Base-by-base conservation (phyloP, 2,797 vertebrate species). In the Acanthornis magna region DNA sequence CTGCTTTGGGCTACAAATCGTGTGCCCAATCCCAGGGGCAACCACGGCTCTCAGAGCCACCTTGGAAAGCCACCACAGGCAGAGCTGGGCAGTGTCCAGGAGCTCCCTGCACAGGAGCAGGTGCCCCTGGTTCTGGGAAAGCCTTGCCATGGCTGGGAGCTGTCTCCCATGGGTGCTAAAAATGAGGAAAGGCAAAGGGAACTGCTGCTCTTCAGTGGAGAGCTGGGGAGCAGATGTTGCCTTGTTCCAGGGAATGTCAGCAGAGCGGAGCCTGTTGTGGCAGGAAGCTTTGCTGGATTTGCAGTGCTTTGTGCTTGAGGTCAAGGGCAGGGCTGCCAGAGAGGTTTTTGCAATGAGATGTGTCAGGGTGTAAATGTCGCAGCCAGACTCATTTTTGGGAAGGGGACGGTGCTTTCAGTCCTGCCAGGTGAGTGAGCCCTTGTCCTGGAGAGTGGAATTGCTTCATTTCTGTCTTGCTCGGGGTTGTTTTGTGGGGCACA, bases 171-270 rank as follows among this genome's bases (percentile, higher is more conserved):
- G 50, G 20, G 2, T 18, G 34, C 40, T 36, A 4, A 19, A 34
- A 23, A 7, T 11, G 2, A 4, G 18, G 23, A 7, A 43, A n/a
- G 12, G 11, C 20, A 62, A 47, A 76, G 53, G 36, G 18, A 62
- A 3, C 19, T 1, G 0, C 6, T 4, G 2, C 15, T 42, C 10
- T 17, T 6, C 4, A 6, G 38, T 38, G 9, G 9, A 29, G 38
- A 38, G 3, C 22, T 57, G 40, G 23, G 32, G 10, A 53, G 14
- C 1, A 3, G 34, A 13, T 20, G 80, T 11, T 34, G 10, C 32
- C 19, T 19, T 22, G 14, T 38, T 32, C 29, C 58, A 48, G 48
- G 48, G 18, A 42, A 47, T 4, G 50, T 19, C 15, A 5, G 2
- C 26, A 25, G 16, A 10, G 25, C 40, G 4, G 3, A 68, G 32